A percentile compares a stretch with the other conserved stretches of the same genome.
These are phyloP conservation scores for Eulacestoma nigropectus DNA, from an alignment of 2,113 vertebrate genomes.

Conservation along the genomic window DNA sequence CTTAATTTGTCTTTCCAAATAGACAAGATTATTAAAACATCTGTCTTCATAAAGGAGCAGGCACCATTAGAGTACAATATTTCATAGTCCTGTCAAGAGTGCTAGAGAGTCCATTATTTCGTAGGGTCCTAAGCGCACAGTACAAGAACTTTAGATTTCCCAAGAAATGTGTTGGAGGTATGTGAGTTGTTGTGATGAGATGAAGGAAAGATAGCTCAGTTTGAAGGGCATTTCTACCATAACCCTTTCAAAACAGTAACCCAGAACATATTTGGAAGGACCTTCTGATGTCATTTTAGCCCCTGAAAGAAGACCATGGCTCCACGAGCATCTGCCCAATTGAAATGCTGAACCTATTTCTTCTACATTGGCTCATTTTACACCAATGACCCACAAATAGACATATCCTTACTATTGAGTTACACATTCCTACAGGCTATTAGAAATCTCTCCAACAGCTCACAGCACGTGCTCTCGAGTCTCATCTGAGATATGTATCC, in stretches of 20 bases:
- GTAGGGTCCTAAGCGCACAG: not conserved
- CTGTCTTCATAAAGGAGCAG: not conserved
- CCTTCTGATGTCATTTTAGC: not conserved
- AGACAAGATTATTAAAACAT: not conserved
- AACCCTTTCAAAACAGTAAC: not conserved
- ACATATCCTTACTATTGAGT: not conserved
- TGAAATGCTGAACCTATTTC: not conserved
- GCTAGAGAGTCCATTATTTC: not conserved
- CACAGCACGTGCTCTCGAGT: not conserved
- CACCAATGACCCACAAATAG: not conserved
- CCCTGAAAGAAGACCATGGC: not conserved
- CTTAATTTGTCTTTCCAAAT: not conserved
- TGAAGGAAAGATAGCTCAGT: not conserved
- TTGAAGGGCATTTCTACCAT: not conserved
- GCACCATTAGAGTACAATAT: not conserved
- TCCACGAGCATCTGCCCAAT: not conserved
- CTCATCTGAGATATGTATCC: not conserved
- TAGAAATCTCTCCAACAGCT: not conserved
- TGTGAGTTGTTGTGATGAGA: not conserved
- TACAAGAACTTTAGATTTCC: not conserved
- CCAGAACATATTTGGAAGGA: not conserved
- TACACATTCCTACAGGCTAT: not conserved
- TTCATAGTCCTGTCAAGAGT: not conserved
- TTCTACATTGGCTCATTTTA: not conserved
- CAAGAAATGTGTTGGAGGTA: not conserved